Base-by-base conservation (phyloP, 2,888 invertebrate genomes). In the Leucoma salicis region DNA sequence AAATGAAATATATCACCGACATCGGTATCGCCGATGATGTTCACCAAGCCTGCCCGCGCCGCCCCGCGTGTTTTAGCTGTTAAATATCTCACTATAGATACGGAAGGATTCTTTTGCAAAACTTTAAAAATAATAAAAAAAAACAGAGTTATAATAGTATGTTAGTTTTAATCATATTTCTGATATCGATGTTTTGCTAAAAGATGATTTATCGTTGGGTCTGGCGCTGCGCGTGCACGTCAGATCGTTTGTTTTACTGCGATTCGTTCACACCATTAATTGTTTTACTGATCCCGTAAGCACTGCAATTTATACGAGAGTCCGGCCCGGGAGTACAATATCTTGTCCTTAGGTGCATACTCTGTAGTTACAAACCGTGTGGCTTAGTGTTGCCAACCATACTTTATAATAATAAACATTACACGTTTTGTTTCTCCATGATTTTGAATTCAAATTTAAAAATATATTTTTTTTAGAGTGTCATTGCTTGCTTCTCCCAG, bases 141-240 rank as follows among this genome's bases (percentile, higher is more conserved):
- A 63, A 56, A 42, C 65, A 84, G 81, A 86, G 81, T 82, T 87
- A 82, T 85, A 83, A 82, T 84, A 85, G 85, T 87, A 74, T 77
- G 84, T 83, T 86, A 85, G 85, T 81, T 86, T 86, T 86, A 86
- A 86, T 87, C 82, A 85, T 86, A 86, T 86, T 83, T 82, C 86
- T 81, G 86, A 85, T 84, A 85, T 85, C 84, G 78, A 87, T 85
- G 87, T 88, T 87, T 85, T 84, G 83, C 86, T 85, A 78, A 82
- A 82, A 85, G 82, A 86, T 83, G 72, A 84, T 84, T 86, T 84
- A 84, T 87, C 77, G 85, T 85, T 80, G 81, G 73, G 81, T 82
- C 77, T 77, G 74, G 67, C 63, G 72, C 11, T 49, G 63, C 58
- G 54, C 14, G 29, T 65, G 71, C 66, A 58, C 35, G 68, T 69